phyloP scores from a whole-genome alignment of 2,888 invertebrate species.

The Machimus rusticus region DNA sequence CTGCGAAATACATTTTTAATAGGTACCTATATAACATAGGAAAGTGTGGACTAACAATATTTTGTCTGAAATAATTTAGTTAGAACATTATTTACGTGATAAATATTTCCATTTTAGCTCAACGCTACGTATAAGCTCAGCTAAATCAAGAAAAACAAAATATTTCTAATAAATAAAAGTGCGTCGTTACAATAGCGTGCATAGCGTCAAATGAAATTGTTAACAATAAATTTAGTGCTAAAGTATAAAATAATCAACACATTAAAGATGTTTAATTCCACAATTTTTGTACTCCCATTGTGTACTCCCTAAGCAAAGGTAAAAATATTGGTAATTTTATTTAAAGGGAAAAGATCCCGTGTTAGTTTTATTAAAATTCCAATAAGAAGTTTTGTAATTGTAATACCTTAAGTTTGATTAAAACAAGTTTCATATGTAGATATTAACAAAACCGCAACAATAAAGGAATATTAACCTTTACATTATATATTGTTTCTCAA shows the following conservation, averaged over 20 bases:
- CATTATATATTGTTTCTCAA: neutral
- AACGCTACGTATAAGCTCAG: neutral
- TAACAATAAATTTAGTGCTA: neutral
- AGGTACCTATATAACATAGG: neutral
- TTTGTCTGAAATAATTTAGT: neutral
- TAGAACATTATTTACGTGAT: neutral
- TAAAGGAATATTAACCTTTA: neutral
- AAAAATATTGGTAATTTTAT: neutral
- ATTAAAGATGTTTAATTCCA: neutral
- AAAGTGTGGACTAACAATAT: neutral
- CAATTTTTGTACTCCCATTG: neutral
- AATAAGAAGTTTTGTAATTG: neutral
- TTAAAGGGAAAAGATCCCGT: neutral
- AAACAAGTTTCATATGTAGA: neutral
- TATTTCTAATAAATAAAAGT: neutral
- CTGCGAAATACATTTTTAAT: neutral
- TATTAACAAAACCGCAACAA: neutral
- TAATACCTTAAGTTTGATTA: neutral
- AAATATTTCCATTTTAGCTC: neutral
- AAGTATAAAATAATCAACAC: neutral
- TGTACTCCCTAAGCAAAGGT: neutral
- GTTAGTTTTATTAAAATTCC: neutral
- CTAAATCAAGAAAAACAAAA: neutral
- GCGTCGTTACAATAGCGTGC: neutral
- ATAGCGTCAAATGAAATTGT: neutral